Conservation (phyloP, 2,113 vertebrate genomes). For the Phalacrocorax pelagicus region DNA sequence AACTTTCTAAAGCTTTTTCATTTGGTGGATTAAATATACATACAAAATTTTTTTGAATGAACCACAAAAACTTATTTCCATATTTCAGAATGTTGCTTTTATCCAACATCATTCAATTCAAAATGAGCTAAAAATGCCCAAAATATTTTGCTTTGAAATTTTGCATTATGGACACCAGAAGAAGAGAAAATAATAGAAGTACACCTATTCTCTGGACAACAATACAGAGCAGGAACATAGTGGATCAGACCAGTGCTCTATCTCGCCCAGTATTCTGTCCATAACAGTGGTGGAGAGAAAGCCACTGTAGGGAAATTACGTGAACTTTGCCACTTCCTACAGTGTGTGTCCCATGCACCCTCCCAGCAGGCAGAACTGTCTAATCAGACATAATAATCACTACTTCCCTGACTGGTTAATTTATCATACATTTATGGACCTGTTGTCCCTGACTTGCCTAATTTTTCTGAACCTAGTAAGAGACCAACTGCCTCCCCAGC, state of each 20-base stretch:
- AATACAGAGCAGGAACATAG: background rate
- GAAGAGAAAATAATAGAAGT: background rate
- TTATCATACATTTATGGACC: background rate
- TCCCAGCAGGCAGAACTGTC: background rate
- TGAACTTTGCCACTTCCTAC: background rate
- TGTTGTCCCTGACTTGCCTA: background rate
- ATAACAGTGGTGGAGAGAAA: fast-evolving
- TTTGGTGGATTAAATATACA: background rate
- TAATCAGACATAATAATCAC: background rate
- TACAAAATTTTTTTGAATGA: background rate
- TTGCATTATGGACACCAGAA: background rate
- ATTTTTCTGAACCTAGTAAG: background rate
- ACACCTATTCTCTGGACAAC: background rate
- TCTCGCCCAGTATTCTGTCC: background rate
- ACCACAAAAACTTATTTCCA: background rate
- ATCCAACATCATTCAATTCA: background rate
- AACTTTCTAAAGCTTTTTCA: background rate
- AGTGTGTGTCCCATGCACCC: background rate
- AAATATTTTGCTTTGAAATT: background rate
- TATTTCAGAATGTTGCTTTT: background rate
- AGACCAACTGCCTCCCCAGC: background rate
- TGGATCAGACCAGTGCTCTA: background rate
- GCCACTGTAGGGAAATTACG: background rate
- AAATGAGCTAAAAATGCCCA: background rate
- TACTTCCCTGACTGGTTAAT: background rate